Evolutionary conservation across 64 coral and sea anemone species (phyloP), one percentile per base, ranked within the genome.

Genomic region (Montipora capricornis): DNA sequence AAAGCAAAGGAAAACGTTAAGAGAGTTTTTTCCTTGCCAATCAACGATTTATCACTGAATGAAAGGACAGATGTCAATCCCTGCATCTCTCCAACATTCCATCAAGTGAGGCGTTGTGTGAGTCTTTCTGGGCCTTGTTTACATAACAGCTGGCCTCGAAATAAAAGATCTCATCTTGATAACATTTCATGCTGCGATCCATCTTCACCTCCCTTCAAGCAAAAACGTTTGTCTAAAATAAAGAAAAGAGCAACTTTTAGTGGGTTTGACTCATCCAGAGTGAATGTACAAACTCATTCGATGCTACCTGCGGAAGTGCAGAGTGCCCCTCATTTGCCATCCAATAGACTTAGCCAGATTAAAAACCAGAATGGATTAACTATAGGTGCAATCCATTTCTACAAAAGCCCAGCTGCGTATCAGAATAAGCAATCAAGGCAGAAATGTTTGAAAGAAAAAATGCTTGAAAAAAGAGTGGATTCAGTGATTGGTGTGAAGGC

Each of bases 91-190:
- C 87, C 73, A 78, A 48, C 6, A 1, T 89, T 77, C 52, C 73
- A 20, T 67, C 50, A 37, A 11, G 48, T 89, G 19, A 14, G 77
- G 13, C 66, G 90, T 4, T 61, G 66, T 79, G 22, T 76, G 1
- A 94, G 88, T 67, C 91, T 92, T 74, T 89, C 84, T 10, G 90
- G 96, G 0, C 89, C 89, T 11, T 77, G 76, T 49, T 95, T 8
- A 57, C 6, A 95, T 60, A 98, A 94, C 75, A 97, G 92, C 22
- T 97, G 95, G 95, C 95, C 96, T 1, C 80, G 93, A 48, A 98
- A 92, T 51, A 98, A 94, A 51, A 89, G 88, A 19, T 26, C 68
- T 50, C 47, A 87, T 26, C 4, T 60, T 3, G 8, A 66, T 14
- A 74, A 78, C 78, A 78, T 80, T 1, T 10, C 92, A 2, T 64